Conservation (phyloP, 2,888 invertebrate species). For the Drosophila robusta region DNA sequence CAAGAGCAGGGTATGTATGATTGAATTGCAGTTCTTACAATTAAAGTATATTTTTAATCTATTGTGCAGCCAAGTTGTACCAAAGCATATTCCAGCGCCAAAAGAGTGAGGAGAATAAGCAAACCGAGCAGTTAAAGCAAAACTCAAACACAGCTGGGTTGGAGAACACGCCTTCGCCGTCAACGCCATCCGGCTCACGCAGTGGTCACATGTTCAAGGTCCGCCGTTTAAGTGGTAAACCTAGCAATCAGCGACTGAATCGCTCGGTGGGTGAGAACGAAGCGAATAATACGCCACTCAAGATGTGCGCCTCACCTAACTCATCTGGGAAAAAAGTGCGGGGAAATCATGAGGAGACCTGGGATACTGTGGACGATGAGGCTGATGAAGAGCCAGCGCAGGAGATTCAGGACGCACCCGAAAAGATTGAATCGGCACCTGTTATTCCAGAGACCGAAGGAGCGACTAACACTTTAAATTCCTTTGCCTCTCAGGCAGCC, state of each 20-base stretch:
- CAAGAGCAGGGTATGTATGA: constrained; percentile 87
- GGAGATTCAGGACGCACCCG: constrained; percentile 4
- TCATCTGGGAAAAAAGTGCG: constrained; percentile 11
- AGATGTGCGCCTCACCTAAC: constrained; percentile 7
- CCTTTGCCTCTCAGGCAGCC: constrained; percentile 69
- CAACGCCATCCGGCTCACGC: constrained; percentile 53
- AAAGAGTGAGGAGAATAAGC: constrained; percentile 36
- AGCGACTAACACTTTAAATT: constrained; percentile 10
- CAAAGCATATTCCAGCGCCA: constrained; percentile 48
- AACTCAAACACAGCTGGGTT: background rate
- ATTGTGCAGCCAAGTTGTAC: constrained; percentile 45
- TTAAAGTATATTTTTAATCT: background rate
- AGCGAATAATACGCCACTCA: constrained; percentile 25
- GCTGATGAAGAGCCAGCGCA: constrained; percentile 50
- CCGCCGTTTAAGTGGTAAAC: constrained; percentile 29
- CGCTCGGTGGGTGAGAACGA: constrained; percentile 38
- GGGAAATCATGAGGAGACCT: constrained; percentile 68
- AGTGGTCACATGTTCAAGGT: constrained; percentile 25
- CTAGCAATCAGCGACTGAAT: constrained; percentile 31
- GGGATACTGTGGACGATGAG: constrained; percentile 82
- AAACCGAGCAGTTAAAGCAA: constrained; percentile 14
- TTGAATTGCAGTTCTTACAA: background rate
- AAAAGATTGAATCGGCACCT: constrained; percentile 9
- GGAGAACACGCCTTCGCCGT: constrained; percentile 32
- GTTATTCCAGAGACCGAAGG: background rate